A percentile compares a stretch with the other conserved stretches of the same genome.
Evolutionary conservation across 2,113 vertebrate genomes (phyloP).

Genomic region (Charina bottae): DNA sequence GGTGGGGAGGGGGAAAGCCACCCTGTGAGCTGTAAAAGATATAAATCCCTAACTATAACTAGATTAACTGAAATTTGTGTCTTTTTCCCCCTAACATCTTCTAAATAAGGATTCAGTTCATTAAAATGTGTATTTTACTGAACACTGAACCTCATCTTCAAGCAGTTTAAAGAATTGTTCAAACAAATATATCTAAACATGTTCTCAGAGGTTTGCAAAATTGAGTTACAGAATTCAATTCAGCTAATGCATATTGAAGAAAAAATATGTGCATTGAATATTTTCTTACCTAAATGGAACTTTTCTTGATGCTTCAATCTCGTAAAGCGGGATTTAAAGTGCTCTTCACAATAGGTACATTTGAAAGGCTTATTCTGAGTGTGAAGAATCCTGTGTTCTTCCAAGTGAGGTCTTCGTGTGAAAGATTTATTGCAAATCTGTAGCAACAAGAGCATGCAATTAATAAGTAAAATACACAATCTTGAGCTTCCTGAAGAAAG

Average conservation of each 20-base stretch:
- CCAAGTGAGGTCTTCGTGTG: conserved; percentile 91
- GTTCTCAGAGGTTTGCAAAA: neutral
- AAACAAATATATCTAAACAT: neutral
- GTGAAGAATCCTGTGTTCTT: conserved; percentile 98
- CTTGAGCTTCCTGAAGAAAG: neutral
- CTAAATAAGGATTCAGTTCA: neutral
- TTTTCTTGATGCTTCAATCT: conserved; percentile 97
- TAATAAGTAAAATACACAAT: neutral
- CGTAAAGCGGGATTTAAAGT: conserved; percentile 95
- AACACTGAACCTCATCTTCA: neutral
- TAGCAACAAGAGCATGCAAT: conserved; percentile 43
- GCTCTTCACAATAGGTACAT: conserved; percentile 94
- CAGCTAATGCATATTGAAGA: neutral
- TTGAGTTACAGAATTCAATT: neutral
- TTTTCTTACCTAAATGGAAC: conserved; percentile 87
- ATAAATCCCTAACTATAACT: neutral
- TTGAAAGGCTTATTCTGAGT: conserved; percentile 96
- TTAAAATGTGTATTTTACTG: neutral
- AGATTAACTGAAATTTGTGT: neutral
- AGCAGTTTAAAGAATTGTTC: neutral
- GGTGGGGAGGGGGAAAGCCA: neutral
- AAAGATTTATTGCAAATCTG: conserved; percentile 97
- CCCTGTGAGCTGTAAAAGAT: too few species aligned
- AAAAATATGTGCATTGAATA: neutral
- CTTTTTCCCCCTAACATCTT: too few species aligned